phyloP scores from a whole-genome alignment of 2,113 vertebrate genomes.

The Nibea albiflora region DNA sequence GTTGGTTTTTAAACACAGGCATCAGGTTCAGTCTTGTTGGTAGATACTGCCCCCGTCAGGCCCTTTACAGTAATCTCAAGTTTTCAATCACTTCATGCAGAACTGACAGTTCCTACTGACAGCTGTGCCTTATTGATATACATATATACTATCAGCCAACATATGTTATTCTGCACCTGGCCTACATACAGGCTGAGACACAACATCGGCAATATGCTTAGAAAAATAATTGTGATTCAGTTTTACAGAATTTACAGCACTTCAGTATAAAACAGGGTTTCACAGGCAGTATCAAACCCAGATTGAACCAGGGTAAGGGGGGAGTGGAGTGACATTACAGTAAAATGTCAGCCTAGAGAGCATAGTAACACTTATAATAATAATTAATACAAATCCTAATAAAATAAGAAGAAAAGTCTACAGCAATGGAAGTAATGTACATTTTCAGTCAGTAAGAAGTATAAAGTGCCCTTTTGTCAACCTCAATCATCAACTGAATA shows the following conservation, averaged over 20 bases:
- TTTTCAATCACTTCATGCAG: not conserved
- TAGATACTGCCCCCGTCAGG: constrained; percentile 53
- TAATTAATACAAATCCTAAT: not conserved
- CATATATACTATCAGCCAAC: not conserved
- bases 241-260: not conserved
- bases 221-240: not conserved
- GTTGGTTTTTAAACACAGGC: not conserved
- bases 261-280: constrained; percentile 20
- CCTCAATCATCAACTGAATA: not conserved
- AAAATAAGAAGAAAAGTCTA: not conserved
- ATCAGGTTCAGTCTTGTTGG: constrained; percentile 13
- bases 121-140: not conserved
- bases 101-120: not conserved
- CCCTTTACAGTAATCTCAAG: not conserved
- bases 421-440: not conserved
- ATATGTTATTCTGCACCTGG: not conserved
- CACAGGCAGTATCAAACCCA: not conserved
- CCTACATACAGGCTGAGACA: not conserved
- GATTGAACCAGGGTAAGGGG: not conserved
- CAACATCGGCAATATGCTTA: not conserved
- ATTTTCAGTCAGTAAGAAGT: not conserved
- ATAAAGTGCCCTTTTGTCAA: not conserved
- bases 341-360: not conserved
- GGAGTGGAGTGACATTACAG: not conserved
- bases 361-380: not conserved